These are phyloP conservation scores for Pedionomus torquatus DNA, from an alignment of 2,113 vertebrate species.

Conservation along the genomic window DNA sequence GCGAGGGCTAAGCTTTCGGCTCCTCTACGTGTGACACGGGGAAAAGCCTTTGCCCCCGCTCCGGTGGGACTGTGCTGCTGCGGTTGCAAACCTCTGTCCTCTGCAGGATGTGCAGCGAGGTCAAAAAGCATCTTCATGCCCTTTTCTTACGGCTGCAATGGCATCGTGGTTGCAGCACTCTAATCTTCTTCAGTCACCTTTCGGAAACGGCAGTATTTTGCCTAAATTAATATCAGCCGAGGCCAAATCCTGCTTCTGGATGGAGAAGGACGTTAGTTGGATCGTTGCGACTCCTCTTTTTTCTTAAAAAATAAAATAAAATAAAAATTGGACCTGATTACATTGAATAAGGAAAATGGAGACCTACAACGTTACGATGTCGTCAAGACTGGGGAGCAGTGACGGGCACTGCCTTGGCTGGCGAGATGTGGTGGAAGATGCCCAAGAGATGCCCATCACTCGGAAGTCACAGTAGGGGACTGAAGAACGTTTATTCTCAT, in stretches of 20 bases:
- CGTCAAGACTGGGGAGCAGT: rapidly evolving
- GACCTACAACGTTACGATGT: rapidly evolving
- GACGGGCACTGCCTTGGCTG: neutral
- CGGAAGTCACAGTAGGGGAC: rapidly evolving
- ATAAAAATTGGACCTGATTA: neutral
- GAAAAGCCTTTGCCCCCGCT: rapidly evolving
- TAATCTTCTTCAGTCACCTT: neutral
- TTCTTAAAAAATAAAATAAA: neutral
- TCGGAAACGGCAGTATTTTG: neutral
- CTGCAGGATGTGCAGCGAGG: rapidly evolving
- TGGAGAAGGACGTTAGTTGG: neutral
- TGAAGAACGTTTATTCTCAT: rapidly evolving
- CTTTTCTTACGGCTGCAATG: rapidly evolving
- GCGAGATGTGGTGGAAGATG: neutral
- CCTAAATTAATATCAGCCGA: neutral
- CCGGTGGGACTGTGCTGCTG: rapidly evolving
- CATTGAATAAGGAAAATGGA: neutral
- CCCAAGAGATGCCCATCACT: neutral
- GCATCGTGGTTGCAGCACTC: rapidly evolving
- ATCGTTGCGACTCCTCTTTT: neutral
- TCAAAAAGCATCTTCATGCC: rapidly evolving
- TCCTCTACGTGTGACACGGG: rapidly evolving
- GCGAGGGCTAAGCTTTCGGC: neutral
- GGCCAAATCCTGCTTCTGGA: neutral
- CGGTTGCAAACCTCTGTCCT: rapidly evolving